These are phyloP conservation scores for Pangasius macronema DNA, from an alignment of 2,797 vertebrate species.

Conservation along the genomic window DNA sequence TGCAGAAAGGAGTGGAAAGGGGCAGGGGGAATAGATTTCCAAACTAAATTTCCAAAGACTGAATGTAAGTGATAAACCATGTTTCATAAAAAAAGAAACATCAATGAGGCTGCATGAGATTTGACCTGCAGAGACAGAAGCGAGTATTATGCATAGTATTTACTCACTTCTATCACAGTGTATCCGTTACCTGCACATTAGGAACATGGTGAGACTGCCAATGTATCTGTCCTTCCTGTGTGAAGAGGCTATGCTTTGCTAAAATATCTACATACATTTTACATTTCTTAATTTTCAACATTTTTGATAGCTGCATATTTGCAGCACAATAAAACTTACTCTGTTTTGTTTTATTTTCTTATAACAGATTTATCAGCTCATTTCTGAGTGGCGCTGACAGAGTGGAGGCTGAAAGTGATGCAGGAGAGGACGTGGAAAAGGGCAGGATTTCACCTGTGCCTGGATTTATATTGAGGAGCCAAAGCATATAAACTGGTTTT, in stretches of 20 bases:
- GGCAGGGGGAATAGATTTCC: neutral
- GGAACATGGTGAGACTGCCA: neutral
- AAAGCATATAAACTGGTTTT: slow-evolving; percentile 48
- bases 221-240: neutral
- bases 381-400: neutral
- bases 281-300: neutral
- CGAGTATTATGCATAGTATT: neutral
- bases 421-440: slow-evolving; percentile 16
- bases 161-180: neutral
- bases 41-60: neutral
- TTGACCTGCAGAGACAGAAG: neutral
- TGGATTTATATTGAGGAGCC: slow-evolving; percentile 44
- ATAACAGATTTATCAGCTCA: slow-evolving; percentile 19
- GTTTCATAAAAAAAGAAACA: neutral
- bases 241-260: neutral
- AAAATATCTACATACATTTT: neutral
- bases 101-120: neutral
- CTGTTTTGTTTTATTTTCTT: neutral
- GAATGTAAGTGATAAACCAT: neutral
- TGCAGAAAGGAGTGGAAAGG: neutral
- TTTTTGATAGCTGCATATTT: neutral
- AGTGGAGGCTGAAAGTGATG: slow-evolving; percentile 10
- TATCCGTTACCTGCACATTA: neutral
- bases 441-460: slow-evolving; percentile 46
- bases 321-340: neutral